Evolutionary conservation across 2,797 vertebrate genomes (phyloP), one percentile per base, ranked within the genome.

Genomic region (Sebastes melanostomus): DNA sequence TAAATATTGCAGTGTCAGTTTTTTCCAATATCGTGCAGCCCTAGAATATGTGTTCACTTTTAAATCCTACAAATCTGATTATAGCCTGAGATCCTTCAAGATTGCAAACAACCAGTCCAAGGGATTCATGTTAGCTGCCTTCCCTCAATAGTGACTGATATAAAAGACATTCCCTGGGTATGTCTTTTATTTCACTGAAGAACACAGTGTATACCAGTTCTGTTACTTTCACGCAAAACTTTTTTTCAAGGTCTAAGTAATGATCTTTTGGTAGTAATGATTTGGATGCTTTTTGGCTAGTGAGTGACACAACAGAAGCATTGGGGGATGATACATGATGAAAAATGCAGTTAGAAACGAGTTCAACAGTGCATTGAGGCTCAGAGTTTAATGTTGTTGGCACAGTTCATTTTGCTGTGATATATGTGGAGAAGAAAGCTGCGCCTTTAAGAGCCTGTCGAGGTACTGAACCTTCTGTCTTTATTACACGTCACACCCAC

Each of bases 401-500:
- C 20, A 25, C 24, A 38, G 34, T 50, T 78, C 38, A 62, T 54
- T 78, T 66, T 32, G 12, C 12, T 22, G 3, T 10, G 34, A 18
- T 62, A 5, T 67, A 61, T 76, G 27, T 66, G 18, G 10, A 70
- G 34, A 56, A 76, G 36, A 75, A 78, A 81, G 59, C n/a, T 52
- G 6, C 27, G 42, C 52, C 24, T 66, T 66, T 25, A 42, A 68
- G 71, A 73, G 61, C 52, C 3, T 38, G 29, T 36, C 55, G 50
- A 69, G 34, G 63, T 22, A 22, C 59, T 42, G 78, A 77, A 70
- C 46, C 50, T 32, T 38, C 75, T 14, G n/a, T 61, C 54, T 78
- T 81, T 66, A 72, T 69, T 78, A 46, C 54, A 36, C 12, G 81
- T 75, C 77, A 66, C 69, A 34, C 42, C 11, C 2, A 5, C 66